Percentiles rank a stretch among this genome's conserved stretches.
phyloP scores from a whole-genome alignment of 2,797 vertebrate species.

The Oceanodroma leucorhoa region DNA sequence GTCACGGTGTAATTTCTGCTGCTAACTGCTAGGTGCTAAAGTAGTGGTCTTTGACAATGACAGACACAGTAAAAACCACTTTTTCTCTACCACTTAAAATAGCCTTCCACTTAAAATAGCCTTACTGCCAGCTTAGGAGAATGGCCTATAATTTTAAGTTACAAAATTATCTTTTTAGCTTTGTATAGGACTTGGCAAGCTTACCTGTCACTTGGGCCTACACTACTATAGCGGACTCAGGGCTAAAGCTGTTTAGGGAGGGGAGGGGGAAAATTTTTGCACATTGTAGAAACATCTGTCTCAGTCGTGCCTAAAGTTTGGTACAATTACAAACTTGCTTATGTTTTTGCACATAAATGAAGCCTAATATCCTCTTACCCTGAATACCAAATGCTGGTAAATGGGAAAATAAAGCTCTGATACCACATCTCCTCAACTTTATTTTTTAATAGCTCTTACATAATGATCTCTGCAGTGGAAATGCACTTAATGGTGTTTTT shows the following conservation, averaged over 20 bases:
- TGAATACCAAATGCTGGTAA: neutral
- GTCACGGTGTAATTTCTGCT: neutral
- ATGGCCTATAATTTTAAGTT: slow-evolving; percentile 2
- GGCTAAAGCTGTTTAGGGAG: neutral
- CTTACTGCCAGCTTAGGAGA: neutral
- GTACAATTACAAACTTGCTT: neutral
- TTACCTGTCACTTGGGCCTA: neutral
- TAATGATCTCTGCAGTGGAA: neutral
- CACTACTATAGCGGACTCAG: rapidly evolving
- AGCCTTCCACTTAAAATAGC: neutral
- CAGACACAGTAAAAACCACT: neutral
- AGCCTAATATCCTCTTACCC: neutral
- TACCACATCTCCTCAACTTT: neutral
- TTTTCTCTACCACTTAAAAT: neutral
- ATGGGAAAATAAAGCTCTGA: neutral
- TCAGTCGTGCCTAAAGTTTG: neutral
- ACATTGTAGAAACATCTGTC: neutral
- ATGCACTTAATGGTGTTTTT: slow-evolving; percentile 13
- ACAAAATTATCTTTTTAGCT: neutral
- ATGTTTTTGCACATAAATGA: neutral
- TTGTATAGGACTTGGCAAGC: neutral
- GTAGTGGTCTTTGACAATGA: slow-evolving; percentile 3
- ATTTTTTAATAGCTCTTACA: slow-evolving; percentile 1
- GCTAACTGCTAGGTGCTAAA: neutral
- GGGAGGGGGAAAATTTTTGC: neutral